Base-by-base conservation (phyloP, 2,797 vertebrate species). In the Sylvia borin region DNA sequence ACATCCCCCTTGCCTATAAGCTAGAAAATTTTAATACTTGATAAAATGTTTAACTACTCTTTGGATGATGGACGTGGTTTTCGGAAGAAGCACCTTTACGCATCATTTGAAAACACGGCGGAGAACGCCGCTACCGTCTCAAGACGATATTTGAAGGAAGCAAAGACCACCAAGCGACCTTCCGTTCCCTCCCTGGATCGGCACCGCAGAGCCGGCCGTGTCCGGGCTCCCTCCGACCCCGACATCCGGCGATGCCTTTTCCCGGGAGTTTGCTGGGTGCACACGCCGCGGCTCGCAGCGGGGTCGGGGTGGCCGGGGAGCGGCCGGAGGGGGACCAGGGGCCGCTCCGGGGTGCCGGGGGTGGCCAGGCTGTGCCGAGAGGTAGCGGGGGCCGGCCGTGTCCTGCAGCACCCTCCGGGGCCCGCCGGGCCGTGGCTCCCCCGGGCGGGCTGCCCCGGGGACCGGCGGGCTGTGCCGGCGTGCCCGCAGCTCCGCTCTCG, bases 201-300 rank as follows among this genome's bases (percentile, higher is more conserved):
- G 26, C 20, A 4, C 27, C 4, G 18, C 22, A 4, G 38, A 18
- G 22, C 43, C 26, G 16, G 12, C 6, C 17, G 55, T 4, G 43
- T 5, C 38, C 38, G 25, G 8, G 9, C 4, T n/a, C 14, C 12
- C 27, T 19, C 34, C 10, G 40, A 2, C 26, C 5, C 73, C 43
- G 48, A 1, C 29, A 3, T 29, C 27, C 57, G 18, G 29, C 7
- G 53, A 27, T 40, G 48, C 27, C 5, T 16, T 58, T 27, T 8
- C 55, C 61, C 4, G 3, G 17, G 6, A 3, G 3, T 20, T 54
- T 0, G 25, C 57, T 0, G n/a, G 1, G 6, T 6, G 51, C 2
- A 16, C 36, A 4, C 13, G 13, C 47, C 50, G 32, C 60, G 16
- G 42, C 27, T 27, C 14, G n/a, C 43, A 34, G 66, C 14, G n/a